Base-by-base conservation (phyloP, 2,888 invertebrate genomes). In the Sacculina carcini region DNA sequence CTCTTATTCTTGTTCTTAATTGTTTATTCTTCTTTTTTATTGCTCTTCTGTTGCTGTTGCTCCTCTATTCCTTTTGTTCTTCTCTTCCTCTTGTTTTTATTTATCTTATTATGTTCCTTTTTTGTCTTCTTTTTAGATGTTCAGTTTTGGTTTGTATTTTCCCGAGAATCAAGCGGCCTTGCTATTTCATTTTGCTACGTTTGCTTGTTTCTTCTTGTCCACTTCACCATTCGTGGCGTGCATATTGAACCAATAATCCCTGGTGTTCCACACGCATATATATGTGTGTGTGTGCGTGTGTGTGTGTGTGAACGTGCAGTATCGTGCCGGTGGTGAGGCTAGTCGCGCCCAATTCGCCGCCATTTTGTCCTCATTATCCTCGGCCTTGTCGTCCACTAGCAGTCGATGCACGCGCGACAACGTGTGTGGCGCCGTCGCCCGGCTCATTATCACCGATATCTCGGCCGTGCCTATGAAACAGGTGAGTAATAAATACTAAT, bases 351-450 rank as follows among this genome's bases (percentile, higher is more conserved):
- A 74, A 58, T 81, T 75, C 63, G 67, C 71, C 29, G 69, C 72
- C 51, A 75, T 82, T 56, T 64, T 83, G 47, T 72, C 75, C 62
- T 67, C 71, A 7, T 64, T 83, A n/a, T 78, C 79, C 2, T 65
- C 69, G 32, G 71, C 75, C n/a, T 70, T 80, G 51, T 64, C 71
- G 5, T 60, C 62, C 44, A 81, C 81, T 64, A 66, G 69, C n/a
- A 72, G 76, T 59, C 67, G 71, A 0, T 70, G 77, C 36, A 75
- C 76, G 5, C 65, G 78, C 53, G 83, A 83, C 62, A 83, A 83
- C 62, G 75, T 81, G 57, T 77, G 79, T 63, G 82, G 78, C 48
- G 79, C 81, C 31, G 70, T 80, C 50, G 77, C 79, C 26, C 72
- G 80, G 53, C 70, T 83, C 61, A 78, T 83, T 49, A 67, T 75